A percentile compares a stretch with the other conserved stretches of the same genome.
These are phyloP conservation scores for Agriopis aurantiaria DNA, from an alignment of 2,888 invertebrate genomes.

Conservation along the genomic window DNA sequence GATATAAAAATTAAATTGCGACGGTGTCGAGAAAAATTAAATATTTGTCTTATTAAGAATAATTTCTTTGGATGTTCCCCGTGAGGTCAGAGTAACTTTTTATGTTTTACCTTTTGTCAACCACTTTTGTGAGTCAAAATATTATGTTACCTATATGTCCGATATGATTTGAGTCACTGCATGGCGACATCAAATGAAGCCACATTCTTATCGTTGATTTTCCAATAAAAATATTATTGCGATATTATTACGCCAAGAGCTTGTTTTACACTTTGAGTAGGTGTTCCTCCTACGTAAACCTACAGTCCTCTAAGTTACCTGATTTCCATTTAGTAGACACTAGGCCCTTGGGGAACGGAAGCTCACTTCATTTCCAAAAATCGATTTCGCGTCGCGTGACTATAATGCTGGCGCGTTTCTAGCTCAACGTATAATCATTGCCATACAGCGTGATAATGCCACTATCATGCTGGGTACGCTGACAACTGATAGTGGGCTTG, in stretches of 20 bases:
- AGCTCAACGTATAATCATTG: too few species aligned
- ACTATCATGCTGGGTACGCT: too few species aligned
- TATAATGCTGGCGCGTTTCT: too few species aligned
- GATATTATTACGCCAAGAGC: background rate
- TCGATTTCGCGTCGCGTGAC: too few species aligned
- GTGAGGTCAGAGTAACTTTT: conserved; percentile 37
- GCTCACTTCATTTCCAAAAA: too few species aligned
- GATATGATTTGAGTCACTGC: conserved; percentile 42
- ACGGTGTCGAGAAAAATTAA: conserved; percentile 20
- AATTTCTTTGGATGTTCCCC: conserved; percentile 24
- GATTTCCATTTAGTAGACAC: too few species aligned
- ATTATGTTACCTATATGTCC: too few species aligned
- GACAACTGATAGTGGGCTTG: too few species aligned
- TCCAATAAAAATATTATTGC: conserved; percentile 22
- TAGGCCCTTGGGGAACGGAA: too few species aligned
- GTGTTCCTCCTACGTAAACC: background rate
- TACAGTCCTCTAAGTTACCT: too few species aligned
- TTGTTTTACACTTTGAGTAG: background rate
- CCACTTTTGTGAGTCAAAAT: conserved; percentile 9
- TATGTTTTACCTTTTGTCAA: conserved; percentile 25
- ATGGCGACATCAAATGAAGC: conserved; percentile 37
- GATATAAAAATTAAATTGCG: conserved; percentile 1
- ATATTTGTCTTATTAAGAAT: conserved; percentile 21
- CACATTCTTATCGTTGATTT: conserved; percentile 24
- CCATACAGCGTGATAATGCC: too few species aligned